Conservation (phyloP, 1,140 invertebrate genomes). For the Drosophila jambulina region DNA sequence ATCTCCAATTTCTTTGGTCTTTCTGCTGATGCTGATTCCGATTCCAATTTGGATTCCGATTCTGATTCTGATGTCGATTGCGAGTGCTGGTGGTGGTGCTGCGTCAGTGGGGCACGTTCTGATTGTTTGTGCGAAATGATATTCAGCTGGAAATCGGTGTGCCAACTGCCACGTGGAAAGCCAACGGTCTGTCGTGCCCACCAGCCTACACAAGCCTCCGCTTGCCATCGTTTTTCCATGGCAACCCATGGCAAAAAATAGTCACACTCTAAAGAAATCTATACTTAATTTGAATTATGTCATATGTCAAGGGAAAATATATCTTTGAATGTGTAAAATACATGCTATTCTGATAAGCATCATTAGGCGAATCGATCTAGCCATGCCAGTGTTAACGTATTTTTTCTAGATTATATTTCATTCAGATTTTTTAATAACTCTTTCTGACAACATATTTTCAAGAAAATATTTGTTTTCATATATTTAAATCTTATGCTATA, state of each 20-base stretch:
- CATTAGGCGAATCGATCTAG: neutral
- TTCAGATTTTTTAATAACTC: neutral
- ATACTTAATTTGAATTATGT: neutral
- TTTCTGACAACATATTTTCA: too few relatives aligned
- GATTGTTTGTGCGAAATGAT: slow-evolving; percentile 61
- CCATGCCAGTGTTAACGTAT: neutral
- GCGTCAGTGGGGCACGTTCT: slow-evolving; percentile 43
- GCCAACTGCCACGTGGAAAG: slow-evolving; percentile 38
- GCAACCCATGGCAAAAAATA: slow-evolving; percentile 6
- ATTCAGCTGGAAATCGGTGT: slow-evolving; percentile 46
- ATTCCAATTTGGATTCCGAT: slow-evolving; percentile 13
- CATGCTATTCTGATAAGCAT: neutral
- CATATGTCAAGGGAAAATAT: too few relatives aligned
- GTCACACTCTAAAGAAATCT: neutral
- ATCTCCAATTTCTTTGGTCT: slow-evolving; percentile 19
- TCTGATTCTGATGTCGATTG: slow-evolving; percentile 17
- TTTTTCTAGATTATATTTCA: neutral
- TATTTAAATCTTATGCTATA: neutral
- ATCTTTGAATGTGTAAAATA: too few relatives aligned
- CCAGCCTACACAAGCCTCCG: neutral
- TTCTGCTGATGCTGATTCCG: slow-evolving; percentile 13
- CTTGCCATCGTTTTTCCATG: neutral
- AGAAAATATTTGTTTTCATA: too few relatives aligned
- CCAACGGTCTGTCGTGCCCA: neutral
- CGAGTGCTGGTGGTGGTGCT: slow-evolving; percentile 22